Base-by-base conservation (phyloP, 30 jellyfish, hydroid and myxozoan genomes). In the Turritopsis dohrnii region DNA sequence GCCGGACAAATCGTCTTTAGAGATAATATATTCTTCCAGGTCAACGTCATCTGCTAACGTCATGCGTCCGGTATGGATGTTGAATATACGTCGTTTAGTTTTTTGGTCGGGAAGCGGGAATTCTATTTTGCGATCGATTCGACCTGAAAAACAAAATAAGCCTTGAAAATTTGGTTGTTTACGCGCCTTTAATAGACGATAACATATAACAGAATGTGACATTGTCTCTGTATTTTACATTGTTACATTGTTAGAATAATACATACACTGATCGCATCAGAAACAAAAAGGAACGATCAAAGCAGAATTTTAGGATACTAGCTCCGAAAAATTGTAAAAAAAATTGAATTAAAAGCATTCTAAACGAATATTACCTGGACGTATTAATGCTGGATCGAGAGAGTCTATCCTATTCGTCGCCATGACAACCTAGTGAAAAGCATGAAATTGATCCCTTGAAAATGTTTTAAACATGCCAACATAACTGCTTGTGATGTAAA, bases 321-420 rank as follows among this genome's bases (percentile, higher is more conserved):
- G n/a, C n/a, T n/a, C n/a, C n/a, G n/a, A n/a, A n/a, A n/a, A n/a
- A n/a, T n/a, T n/a, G n/a, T n/a, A n/a, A n/a, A n/a, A n/a, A 41
- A 41, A 41, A 41, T 3, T 41, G 13, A 3, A 41, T 41, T 3
- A 5, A 41, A 41, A 41, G 13, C n/a, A n/a, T n/a, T n/a, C 5
- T 41, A 41, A 41, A 41, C 9, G 13, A 41, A 41, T 41, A 41
- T 23, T 85, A 95, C 99, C 99, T 30, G 99, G 99, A 74, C 99
- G 90, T 75, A 95, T 95, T 8, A 95, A 84, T 25, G 99, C 99
- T 25, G 99, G 99, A 77, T 95, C 99, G 66, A 95, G 88, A 18
- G 99, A 95, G 71, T 95, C 99, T 21, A 95, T 95, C 69, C 99
- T 83, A 85, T 95, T 95, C 26, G 99, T 95, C 24, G 99, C 99